Conservation (phyloP, 2,888 invertebrate species). For the Tridacna gigas region DNA sequence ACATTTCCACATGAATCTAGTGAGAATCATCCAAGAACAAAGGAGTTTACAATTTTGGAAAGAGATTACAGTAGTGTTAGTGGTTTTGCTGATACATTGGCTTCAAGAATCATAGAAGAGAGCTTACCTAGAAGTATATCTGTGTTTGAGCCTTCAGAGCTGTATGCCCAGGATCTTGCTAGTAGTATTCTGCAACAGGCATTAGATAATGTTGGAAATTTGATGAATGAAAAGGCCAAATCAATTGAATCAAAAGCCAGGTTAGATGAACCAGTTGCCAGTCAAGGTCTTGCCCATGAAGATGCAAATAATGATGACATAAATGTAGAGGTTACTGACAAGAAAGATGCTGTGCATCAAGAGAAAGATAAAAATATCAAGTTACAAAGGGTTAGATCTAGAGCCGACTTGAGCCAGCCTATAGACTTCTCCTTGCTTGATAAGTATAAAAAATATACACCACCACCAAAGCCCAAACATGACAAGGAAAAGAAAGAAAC, state of each 20-base stretch:
- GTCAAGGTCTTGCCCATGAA: background rate
- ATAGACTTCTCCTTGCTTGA: constrained; percentile 46
- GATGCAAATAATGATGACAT: background rate
- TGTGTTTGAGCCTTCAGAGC: constrained; percentile 54
- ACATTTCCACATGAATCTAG: constrained; percentile 21
- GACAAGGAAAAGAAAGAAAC: constrained; percentile 33
- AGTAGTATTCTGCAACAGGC: constrained; percentile 63
- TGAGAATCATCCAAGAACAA: constrained; percentile 38
- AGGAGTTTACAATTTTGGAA: constrained; percentile 39
- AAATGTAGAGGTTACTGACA: background rate
- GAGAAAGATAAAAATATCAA: constrained; percentile 23
- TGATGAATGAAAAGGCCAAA: constrained; percentile 55
- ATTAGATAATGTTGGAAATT: constrained; percentile 45
- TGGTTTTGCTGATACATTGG: constrained; percentile 53
- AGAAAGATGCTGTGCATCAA: background rate
- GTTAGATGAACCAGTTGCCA: background rate
- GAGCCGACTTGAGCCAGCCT: constrained; percentile 18
- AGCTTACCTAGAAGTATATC: constrained; percentile 52
- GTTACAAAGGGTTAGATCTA: background rate
- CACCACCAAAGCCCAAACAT: constrained; percentile 35
- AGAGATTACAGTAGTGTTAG: constrained; percentile 45
- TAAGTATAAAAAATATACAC: constrained; percentile 40
- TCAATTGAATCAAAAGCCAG: constrained; percentile 33
- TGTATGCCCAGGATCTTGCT: constrained; percentile 65
- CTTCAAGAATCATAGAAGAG: constrained; percentile 57